phyloP scores from a whole-genome alignment of 2,113 vertebrate species.

The Capra hircus region DNA sequence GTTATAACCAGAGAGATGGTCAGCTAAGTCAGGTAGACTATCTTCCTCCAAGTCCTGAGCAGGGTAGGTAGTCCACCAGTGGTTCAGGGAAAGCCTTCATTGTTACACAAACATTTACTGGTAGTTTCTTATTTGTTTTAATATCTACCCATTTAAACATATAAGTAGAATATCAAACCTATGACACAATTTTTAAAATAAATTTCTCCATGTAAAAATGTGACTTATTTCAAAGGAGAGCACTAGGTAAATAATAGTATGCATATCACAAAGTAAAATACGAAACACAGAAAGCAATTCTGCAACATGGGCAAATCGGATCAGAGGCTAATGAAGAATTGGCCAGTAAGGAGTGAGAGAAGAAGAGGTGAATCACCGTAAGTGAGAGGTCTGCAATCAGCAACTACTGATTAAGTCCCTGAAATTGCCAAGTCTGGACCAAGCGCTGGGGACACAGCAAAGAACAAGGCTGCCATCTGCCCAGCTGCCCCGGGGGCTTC shows the following conservation, averaged over 20 bases:
- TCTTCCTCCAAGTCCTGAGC: background rate
- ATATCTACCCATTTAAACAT: background rate
- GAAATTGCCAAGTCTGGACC: background rate
- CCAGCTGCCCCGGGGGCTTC: background rate
- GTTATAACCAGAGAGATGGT: background rate
- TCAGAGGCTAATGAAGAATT: background rate
- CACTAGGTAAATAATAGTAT: background rate
- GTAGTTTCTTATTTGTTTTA: background rate
- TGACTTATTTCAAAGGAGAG: background rate
- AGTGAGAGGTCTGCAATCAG: background rate
- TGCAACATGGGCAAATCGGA: background rate
- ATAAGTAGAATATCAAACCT: background rate
- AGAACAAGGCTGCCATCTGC: background rate
- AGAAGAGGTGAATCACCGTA: background rate
- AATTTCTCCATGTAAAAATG: background rate
- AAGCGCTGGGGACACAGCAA: background rate
- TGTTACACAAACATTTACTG: background rate
- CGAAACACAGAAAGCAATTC: fast-evolving
- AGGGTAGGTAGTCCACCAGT: background rate
- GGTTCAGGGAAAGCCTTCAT: background rate
- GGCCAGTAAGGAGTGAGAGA: background rate
- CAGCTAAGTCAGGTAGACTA: background rate
- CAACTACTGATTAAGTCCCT: background rate
- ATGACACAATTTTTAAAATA: background rate
- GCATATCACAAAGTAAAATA: background rate